Evolutionary conservation across 2,113 vertebrate genomes (phyloP), one percentile per base, ranked within the genome.

Genomic region (Labrus mixtus): DNA sequence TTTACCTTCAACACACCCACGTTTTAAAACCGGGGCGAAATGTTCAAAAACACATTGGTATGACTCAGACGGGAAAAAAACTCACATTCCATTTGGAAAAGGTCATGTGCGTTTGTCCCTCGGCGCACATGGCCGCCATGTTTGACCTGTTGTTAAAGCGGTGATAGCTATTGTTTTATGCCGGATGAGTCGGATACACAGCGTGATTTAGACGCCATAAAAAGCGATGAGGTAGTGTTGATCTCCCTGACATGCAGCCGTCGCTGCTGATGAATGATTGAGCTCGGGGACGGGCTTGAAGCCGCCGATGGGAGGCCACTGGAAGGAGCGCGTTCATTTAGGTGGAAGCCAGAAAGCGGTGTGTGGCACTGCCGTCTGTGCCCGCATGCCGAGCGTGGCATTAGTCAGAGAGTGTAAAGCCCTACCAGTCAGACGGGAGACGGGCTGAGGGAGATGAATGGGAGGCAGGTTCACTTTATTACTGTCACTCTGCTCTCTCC

Each of bases 371-470:
- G 37, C 61, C 61, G 86, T 85, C 85, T 86, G 88, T 96, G 96
- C 96, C 96, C 95, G 96, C 96, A 96, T 96, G 96, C 94, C 95
- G 96, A 97, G 96, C 95, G 93, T 96, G 96, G 96, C 96, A 97
- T 97, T 97, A 98, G 96, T 97, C 96, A 97, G 96, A 94, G 95
- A 93, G 95, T 89, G 90, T 95, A 95, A 95, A 94, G 93, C 95
- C 95, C 94, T 96, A 96, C 96, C 96, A 97, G 96, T 94, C 95
- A 90, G 90, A 88, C 64, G 67, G 86, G 85, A 90, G 92, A 97
- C 94, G 96, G 95, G 96, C 95, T 97, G 96, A 97, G 95, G 96
- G 96, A 98, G 97, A 98, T 97, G 96, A 97, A 98, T 98, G 96
- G 95, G 95, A 96, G 95, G 96, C 96, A 95, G 94, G 95, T 95